phyloP scores from a whole-genome alignment of 2,797 vertebrate species.

The Rhinichthys osculus region DNA sequence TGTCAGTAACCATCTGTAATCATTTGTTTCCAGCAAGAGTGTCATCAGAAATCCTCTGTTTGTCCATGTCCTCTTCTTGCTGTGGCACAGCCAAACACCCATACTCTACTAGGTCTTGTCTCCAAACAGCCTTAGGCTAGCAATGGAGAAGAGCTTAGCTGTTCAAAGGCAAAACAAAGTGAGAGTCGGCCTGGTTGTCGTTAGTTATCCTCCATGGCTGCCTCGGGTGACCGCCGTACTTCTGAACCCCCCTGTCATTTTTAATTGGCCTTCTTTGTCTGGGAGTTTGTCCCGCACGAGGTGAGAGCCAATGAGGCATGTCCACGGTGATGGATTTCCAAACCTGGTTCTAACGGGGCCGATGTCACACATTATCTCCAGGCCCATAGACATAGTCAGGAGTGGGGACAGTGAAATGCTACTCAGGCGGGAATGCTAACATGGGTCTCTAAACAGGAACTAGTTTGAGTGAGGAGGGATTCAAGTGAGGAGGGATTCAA shows the following conservation, averaged over 20 bases:
- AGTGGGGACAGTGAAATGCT: conserved; percentile 5
- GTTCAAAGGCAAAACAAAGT: conserved; percentile 70
- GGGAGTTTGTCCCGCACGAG: conserved; percentile 69
- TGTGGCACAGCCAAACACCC: conserved; percentile 24
- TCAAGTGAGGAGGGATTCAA: background rate
- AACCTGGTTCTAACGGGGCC: conserved; percentile 40
- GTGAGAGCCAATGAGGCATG: conserved; percentile 71
- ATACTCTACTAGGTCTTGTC: conserved; percentile 19
- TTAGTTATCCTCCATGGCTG: conserved; percentile 67
- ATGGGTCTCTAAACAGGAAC: background rate
- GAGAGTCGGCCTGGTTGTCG: conserved; percentile 58
- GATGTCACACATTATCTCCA: conserved; percentile 23
- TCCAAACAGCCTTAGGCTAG: conserved; percentile 27
- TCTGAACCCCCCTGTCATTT: conserved; percentile 71
- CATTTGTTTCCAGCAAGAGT: conserved; percentile 27
- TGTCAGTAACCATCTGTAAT: conserved; percentile 31
- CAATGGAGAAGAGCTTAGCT: conserved; percentile 30
- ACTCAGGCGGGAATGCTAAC: background rate
- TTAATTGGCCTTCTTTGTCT: conserved; percentile 70
- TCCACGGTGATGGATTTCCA: conserved; percentile 75
- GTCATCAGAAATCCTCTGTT: conserved; percentile 25
- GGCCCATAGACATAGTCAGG: background rate
- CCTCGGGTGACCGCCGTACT: conserved; percentile 67
- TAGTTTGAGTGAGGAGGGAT: background rate
- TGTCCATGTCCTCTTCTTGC: conserved; percentile 29